Conservation (phyloP, 1,140 invertebrate species). For the Pantala flavescens region DNA sequence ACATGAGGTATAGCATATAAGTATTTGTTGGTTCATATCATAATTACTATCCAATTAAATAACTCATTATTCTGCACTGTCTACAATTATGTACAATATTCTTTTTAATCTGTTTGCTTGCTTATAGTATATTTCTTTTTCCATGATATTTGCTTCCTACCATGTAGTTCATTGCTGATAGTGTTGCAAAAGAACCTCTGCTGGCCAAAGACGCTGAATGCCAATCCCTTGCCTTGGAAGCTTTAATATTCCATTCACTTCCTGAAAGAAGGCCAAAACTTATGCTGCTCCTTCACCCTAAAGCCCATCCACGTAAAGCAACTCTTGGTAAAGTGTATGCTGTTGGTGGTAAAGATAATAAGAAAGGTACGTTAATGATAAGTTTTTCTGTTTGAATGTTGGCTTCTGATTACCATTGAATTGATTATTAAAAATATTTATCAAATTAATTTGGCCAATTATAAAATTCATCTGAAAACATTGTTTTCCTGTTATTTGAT, state of each 20-base stretch:
- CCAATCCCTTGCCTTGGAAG: constrained; percentile 84
- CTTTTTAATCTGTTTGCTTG: too few relatives aligned
- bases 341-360: constrained; percentile 84
- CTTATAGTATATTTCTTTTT: too few relatives aligned
- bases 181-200: constrained; percentile 59
- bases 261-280: constrained; percentile 60
- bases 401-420: too few relatives aligned
- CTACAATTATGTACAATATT: too few relatives aligned
- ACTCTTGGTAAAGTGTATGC: constrained; percentile 78
- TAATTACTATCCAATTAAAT: too few relatives aligned
- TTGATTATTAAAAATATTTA: too few relatives aligned
- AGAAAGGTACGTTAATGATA: constrained; percentile 45
- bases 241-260: constrained; percentile 82
- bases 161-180: constrained; percentile 70
- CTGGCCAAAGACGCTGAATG: constrained; percentile 56
- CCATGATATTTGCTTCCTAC: constrained; percentile 18
- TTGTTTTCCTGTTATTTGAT: too few relatives aligned
- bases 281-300: constrained; percentile 48
- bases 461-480: too few relatives aligned
- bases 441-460: too few relatives aligned
- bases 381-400: background rate
- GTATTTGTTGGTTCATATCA: too few relatives aligned
- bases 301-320: constrained; percentile 79
- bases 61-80: too few relatives aligned
- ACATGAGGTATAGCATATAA: too few relatives aligned